Conservation (phyloP, 2,113 vertebrate species). For the Plectropomus leopardus region DNA sequence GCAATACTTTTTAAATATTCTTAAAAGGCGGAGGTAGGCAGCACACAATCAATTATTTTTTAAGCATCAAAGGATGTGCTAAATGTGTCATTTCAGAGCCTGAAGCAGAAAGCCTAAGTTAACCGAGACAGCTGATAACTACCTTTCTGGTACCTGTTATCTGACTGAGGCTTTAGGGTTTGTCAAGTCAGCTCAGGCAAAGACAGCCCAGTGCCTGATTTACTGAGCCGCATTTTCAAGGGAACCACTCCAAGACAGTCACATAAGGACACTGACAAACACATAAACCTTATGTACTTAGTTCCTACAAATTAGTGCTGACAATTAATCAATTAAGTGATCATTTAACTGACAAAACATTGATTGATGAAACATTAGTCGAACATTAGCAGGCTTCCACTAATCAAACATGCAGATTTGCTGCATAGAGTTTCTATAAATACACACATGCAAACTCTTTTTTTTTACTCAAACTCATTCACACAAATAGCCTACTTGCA, state of each 20-base stretch:
- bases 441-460: conserved; percentile 23
- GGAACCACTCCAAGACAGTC: neutral
- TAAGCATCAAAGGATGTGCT: too few species aligned
- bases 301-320: neutral
- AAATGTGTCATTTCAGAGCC: too few species aligned
- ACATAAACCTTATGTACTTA: neutral
- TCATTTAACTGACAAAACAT: conserved; percentile 2
- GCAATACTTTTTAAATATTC: too few species aligned
- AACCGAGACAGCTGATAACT: too few species aligned
- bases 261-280: neutral
- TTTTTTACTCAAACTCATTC: conserved; percentile 40
- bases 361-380: neutral
- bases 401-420: conserved; percentile 7
- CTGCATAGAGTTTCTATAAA: neutral
- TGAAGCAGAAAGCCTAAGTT: too few species aligned
- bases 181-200: too few species aligned
- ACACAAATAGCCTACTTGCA: conserved; percentile 39
- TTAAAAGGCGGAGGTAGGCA: too few species aligned
- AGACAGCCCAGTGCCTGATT: conserved; percentile 18
- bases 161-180: too few species aligned
- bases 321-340: conserved; percentile 2
- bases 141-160: too few species aligned
- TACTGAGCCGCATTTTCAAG: neutral
- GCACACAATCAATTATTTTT: too few species aligned
- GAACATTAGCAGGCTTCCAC: neutral